phyloP scores from a whole-genome alignment of 2,888 invertebrate species.

The Isoperla grammatica region DNA sequence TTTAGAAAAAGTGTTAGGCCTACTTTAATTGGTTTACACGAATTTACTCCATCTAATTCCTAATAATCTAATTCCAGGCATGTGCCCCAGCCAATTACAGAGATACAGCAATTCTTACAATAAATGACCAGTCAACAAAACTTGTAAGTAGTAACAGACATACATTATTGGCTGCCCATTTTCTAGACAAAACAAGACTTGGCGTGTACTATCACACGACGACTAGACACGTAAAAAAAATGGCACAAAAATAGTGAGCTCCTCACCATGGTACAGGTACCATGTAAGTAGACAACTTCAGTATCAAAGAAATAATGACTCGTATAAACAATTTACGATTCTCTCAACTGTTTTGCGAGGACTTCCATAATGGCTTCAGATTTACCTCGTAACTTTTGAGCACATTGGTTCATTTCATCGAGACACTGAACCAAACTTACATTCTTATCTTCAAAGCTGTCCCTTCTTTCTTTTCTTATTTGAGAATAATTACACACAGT shows the following conservation, averaged over 20 bases:
- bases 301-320: too few species aligned
- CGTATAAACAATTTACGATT: neutral
- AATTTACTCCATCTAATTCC: too few species aligned
- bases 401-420: slow-evolving; percentile 19
- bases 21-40: too few species aligned
- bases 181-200: neutral
- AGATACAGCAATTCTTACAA: too few species aligned
- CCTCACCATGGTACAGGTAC: too few species aligned
- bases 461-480: neutral
- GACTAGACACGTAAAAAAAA: neutral
- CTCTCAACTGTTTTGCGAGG: slow-evolving; percentile 1
- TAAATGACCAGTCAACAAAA: too few species aligned
- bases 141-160: neutral
- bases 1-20: too few species aligned
- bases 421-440: slow-evolving; percentile 8
- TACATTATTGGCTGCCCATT: neutral
- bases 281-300: too few species aligned
- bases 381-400: slow-evolving; percentile 12
- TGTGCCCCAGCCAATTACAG: too few species aligned
- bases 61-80: too few species aligned
- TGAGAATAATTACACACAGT: too few species aligned
- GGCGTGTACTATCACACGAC: neutral
- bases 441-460: neutral
- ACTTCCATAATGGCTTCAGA: slow-evolving; percentile 13
- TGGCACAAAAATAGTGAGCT: neutral